Evolutionary conservation across 2,113 vertebrate genomes (phyloP), one percentile per base, ranked within the genome.

Genomic region (Scatophagus argus): DNA sequence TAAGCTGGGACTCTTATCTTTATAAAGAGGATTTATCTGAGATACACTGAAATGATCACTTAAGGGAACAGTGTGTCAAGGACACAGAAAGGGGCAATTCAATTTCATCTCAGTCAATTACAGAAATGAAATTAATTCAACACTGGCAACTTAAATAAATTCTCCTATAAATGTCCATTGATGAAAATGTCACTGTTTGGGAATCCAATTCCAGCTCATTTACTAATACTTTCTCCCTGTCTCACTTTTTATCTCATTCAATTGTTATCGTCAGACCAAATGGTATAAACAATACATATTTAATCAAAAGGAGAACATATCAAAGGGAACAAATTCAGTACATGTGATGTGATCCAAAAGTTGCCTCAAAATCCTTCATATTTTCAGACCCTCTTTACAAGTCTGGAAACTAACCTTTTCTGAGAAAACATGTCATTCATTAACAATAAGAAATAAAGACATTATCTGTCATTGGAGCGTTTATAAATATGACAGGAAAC

Each of bases 21-120:
- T 88, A 91, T 87, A 83, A 82, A 87, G 83, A 85, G 86, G 87
- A 88, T 91, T 89, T 90, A 87, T 88, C 84, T 63, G 76, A 76
- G 79, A 74, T 49, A 84, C 73, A 43, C 74, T 47, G 34, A 86
- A 89, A 88, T 80, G 72, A 91, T 90, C 74, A 86, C 86, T 87
- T 84, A 91, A 83, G 76, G 74, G 72, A 82, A 82, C 61, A 56
- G 25, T 64, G 61, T 86, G 83, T 88, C 81, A 87, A 91, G 87
- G 87, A 87, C 85, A 75, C 59, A 21, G 74, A 54, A 32, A 46
- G 51, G 71, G 70, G 54, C 68, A 76, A 82, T 85, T 88, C 76
- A 84, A 87, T 88, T 87, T 77, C 72, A 77, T 58, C 67, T 68
- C 25, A 62, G 78, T 87, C 87, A 87, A 76, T 91, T 87, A 77